Percentiles rank a stretch among this genome's conserved stretches.
Evolutionary conservation across 2,113 vertebrate genomes (phyloP).

Genomic region (Galbula dea): DNA sequence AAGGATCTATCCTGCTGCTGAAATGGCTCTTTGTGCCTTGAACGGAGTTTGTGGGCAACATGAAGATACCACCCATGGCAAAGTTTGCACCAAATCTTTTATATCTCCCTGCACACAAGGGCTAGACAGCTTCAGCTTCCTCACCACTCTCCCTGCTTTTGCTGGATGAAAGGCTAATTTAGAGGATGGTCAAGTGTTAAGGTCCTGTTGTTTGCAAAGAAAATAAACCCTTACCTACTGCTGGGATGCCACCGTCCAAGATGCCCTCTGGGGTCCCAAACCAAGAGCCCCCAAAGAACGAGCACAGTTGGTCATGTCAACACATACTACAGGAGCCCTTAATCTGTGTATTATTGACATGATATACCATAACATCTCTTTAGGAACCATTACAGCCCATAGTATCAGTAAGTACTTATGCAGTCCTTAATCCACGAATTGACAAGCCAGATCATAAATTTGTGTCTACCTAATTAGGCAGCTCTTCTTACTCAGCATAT

Average conservation of each 20-base stretch:
- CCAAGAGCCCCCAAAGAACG: background rate
- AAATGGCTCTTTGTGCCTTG: background rate
- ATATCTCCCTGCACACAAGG: background rate
- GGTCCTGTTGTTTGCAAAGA: background rate
- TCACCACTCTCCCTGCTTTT: background rate
- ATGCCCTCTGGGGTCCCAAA: background rate
- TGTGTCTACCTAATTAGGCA: conserved; percentile 41
- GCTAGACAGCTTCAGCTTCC: background rate
- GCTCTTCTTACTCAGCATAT: conserved; percentile 27
- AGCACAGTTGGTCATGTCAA: background rate
- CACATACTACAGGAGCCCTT: conserved; percentile 47
- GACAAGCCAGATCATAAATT: conserved; percentile 54
- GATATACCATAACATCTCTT: conserved; percentile 45
- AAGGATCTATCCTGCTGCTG: background rate
- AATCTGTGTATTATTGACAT: conserved; percentile 60
- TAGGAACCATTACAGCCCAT: conserved; percentile 40
- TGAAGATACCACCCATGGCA: background rate
- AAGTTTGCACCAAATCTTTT: background rate
- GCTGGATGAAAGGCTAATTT: background rate
- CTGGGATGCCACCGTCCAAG: background rate
- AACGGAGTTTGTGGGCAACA: background rate
- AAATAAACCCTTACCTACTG: background rate
- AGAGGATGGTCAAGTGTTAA: background rate
- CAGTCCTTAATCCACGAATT: conserved; percentile 41
- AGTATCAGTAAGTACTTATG: conserved; percentile 10